Percentiles rank a stretch among this genome's conserved stretches.
These are phyloP conservation scores for Sandelia bainsii DNA, from an alignment of 2,797 vertebrate genomes.

Conservation along the genomic window DNA sequence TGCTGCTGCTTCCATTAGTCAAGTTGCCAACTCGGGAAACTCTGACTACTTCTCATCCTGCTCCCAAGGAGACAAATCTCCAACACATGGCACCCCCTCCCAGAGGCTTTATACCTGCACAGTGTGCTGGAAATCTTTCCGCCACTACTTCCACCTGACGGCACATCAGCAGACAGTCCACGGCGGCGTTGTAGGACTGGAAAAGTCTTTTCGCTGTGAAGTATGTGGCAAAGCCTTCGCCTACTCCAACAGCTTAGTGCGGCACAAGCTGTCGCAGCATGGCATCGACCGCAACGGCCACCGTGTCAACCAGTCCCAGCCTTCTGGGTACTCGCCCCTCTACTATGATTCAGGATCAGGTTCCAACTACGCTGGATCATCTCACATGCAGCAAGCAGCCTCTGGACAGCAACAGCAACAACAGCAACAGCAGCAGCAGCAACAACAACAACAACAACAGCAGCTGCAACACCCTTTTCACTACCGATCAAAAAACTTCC, in stretches of 20 bases:
- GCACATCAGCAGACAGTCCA: conserved; percentile 93
- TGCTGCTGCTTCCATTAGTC: conserved; percentile 67
- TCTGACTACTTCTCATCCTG: conserved; percentile 83
- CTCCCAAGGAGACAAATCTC: conserved; percentile 84
- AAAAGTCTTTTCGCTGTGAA: conserved; percentile 90
- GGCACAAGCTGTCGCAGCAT: conserved; percentile 91
- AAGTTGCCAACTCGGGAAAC: conserved; percentile 70
- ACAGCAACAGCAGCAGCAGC: neutral
- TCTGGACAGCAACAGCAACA: neutral
- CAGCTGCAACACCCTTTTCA: conserved; percentile 77
- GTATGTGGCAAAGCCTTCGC: conserved; percentile 93
- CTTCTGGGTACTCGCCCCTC: conserved; percentile 79
- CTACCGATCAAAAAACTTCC: conserved; percentile 79
- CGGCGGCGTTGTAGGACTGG: conserved; percentile 85
- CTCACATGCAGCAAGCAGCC: conserved; percentile 69
- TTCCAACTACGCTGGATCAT: conserved; percentile 58
- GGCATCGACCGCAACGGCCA: conserved; percentile 81
- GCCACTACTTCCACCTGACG: conserved; percentile 91
- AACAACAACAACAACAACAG: neutral
- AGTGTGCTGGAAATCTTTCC: conserved; percentile 93
- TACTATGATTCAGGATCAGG: conserved; percentile 81
- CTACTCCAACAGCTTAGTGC: conserved; percentile 92
- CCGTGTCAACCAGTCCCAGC: conserved; percentile 71
- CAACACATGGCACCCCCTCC: conserved; percentile 81
- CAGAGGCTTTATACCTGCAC: conserved; percentile 90